Conservation (phyloP, 2,797 vertebrate species). For the Melopsittacus undulatus region DNA sequence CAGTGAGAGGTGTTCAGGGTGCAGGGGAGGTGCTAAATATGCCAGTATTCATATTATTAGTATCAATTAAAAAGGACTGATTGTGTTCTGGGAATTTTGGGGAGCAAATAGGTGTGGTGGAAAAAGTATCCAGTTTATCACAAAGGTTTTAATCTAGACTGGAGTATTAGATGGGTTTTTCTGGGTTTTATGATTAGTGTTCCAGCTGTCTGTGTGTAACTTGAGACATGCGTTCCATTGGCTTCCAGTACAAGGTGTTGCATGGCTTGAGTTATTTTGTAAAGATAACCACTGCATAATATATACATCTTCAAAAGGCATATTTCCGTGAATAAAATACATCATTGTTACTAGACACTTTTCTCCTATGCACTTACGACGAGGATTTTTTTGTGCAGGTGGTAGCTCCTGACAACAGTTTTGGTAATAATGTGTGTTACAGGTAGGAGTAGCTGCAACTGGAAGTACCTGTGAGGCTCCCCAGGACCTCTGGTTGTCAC, state of each 20-base stretch:
- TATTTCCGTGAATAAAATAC: not conserved
- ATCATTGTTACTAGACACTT: not conserved
- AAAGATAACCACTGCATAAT: not conserved
- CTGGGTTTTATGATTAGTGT: not conserved
- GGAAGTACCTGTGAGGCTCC: not conserved
- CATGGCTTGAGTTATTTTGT: not conserved
- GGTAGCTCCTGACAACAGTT: not conserved
- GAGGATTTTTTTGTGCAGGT: not conserved
- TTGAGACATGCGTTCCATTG: accelerated
- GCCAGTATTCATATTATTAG: not conserved
- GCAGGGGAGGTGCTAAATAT: not conserved
- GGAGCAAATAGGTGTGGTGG: not conserved
- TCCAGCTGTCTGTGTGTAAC: not conserved
- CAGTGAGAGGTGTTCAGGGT: not conserved
- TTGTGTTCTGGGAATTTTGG: not conserved
- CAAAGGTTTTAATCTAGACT: not conserved
- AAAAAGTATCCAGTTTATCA: not conserved
- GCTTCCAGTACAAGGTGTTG: not conserved
- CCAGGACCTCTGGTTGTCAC: not conserved
- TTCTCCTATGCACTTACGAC: not conserved
- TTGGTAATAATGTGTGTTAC: no score
- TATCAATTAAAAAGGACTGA: not conserved
- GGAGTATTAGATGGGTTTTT: not conserved
- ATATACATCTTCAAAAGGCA: not conserved
- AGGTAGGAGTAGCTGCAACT: not conserved